Conservation (phyloP, 2,797 vertebrate species). For the Poeciliopsis gracilis region DNA sequence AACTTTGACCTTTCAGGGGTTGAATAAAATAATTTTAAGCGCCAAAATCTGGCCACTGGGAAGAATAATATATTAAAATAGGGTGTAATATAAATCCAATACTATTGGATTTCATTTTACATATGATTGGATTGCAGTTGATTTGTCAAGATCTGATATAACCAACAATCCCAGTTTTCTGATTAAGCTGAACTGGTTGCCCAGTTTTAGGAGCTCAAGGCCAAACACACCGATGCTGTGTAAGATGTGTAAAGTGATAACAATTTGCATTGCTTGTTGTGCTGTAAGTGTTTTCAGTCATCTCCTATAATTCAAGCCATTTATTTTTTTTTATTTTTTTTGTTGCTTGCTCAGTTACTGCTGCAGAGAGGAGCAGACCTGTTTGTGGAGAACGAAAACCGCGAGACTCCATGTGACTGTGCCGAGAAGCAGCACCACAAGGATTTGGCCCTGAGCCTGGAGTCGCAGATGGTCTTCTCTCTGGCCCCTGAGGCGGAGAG, state of each 20-base stretch:
- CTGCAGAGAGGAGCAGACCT: slow-evolving; percentile 93
- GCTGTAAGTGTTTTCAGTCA: neutral
- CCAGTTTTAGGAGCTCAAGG: neutral
- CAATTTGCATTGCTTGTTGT: neutral
- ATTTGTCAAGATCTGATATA: neutral
- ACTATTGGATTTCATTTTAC: neutral
- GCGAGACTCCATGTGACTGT: slow-evolving; percentile 98
- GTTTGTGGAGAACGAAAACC: slow-evolving; percentile 97
- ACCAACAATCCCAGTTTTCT: neutral
- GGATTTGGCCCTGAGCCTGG: slow-evolving; percentile 95
- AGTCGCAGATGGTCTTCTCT: slow-evolving; percentile 99
- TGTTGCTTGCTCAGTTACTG: slow-evolving; percentile 78
- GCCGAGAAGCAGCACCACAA: slow-evolving; percentile 98
- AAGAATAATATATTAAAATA: neutral
- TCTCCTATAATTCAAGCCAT: slow-evolving; percentile 13
- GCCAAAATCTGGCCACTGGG: neutral
- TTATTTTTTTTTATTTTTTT: slow-evolving; percentile 13
- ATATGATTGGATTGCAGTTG: neutral
- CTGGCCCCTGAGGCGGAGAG: slow-evolving; percentile 93
- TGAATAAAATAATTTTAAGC: too few species aligned
- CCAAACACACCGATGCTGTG: neutral
- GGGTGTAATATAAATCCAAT: neutral
- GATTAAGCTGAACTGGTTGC: neutral
- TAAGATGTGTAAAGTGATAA: neutral
- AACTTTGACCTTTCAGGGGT: too few species aligned